Conservation (phyloP, 2,113 vertebrate genomes). For the Girardinichthys multiradiatus region DNA sequence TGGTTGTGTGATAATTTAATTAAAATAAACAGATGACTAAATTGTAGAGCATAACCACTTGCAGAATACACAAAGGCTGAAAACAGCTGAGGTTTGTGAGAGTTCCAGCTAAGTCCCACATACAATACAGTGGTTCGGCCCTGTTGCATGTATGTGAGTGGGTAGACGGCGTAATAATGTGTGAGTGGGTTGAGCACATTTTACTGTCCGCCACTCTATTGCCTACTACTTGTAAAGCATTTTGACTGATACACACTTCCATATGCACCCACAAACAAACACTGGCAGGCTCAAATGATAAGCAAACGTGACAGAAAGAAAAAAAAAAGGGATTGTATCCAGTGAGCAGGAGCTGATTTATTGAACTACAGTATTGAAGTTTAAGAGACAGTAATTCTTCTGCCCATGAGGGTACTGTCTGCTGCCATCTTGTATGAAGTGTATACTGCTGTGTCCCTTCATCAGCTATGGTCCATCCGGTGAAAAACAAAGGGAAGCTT, state of each 20-base stretch:
- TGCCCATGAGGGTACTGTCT: slow-evolving; percentile 47
- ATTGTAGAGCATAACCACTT: slow-evolving; percentile 33
- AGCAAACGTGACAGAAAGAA: slow-evolving; percentile 15
- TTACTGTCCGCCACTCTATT: slow-evolving; percentile 52
- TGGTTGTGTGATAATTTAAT: slow-evolving; percentile 45
- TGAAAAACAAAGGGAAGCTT: slow-evolving; percentile 45
- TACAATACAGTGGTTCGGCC: slow-evolving; percentile 60
- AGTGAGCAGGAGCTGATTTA: slow-evolving; percentile 53
- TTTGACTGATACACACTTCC: slow-evolving; percentile 40
- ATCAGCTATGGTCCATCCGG: slow-evolving; percentile 60
- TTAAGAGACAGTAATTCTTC: slow-evolving; percentile 49
- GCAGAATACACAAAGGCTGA: slow-evolving; percentile 54
- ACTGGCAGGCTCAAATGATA: slow-evolving; percentile 19
- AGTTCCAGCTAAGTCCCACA: slow-evolving; percentile 52
- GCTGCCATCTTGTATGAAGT: slow-evolving; percentile 56
- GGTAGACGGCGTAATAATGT: slow-evolving; percentile 57
- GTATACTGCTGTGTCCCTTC: slow-evolving; percentile 59
- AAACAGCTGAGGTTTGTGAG: slow-evolving; percentile 52
- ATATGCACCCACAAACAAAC: slow-evolving; percentile 22
- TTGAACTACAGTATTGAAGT: slow-evolving; percentile 62
- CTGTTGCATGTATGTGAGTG: slow-evolving; percentile 58
- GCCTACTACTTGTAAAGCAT: slow-evolving; percentile 39
- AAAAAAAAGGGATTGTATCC: slow-evolving; percentile 44
- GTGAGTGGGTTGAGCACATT: slow-evolving; percentile 56
- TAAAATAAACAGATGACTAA: not conserved